Percentiles rank a stretch among this genome's conserved stretches.
Evolutionary conservation across 2,888 invertebrate genomes (phyloP).

Genomic region (Cheilosia impressa): DNA sequence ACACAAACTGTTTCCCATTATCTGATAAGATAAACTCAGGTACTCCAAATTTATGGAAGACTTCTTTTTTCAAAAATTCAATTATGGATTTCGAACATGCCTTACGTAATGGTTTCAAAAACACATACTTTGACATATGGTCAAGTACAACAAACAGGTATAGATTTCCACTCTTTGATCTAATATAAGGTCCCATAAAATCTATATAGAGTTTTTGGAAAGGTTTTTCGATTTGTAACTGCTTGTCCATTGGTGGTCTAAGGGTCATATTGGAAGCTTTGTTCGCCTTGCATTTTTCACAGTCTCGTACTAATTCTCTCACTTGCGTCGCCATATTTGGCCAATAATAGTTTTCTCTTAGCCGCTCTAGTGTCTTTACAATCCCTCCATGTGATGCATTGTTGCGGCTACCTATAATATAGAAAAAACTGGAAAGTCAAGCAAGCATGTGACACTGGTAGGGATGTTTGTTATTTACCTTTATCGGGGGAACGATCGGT

Average conservation of each 20-base stretch:
- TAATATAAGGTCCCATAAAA: slow-evolving; percentile 49
- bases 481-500: no score
- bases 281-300: slow-evolving; percentile 30
- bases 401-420: no score
- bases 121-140: slow-evolving; percentile 50
- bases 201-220: slow-evolving; percentile 47
- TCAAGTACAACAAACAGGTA: slow-evolving; percentile 39
- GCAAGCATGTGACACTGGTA: no score
- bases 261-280: slow-evolving; percentile 36
- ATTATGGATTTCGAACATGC: background rate
- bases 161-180: slow-evolving; percentile 31
- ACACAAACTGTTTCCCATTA: slow-evolving; percentile 76
- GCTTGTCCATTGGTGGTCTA: slow-evolving; percentile 31
- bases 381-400: no score
- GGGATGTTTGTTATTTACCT: no score
- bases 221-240: slow-evolving; percentile 14
- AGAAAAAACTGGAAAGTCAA: no score
- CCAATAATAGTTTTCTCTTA: no score
- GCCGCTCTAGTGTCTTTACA: no score
- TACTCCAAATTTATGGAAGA: slow-evolving; percentile 76
- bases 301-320: no score
- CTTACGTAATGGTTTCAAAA: slow-evolving; percentile 24
- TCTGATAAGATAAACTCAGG: slow-evolving; percentile 75
- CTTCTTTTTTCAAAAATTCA: slow-evolving; percentile 48
- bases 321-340: no score